Conservation (phyloP, 2,113 vertebrate species). For the Nothobranchius kuhntae region DNA sequence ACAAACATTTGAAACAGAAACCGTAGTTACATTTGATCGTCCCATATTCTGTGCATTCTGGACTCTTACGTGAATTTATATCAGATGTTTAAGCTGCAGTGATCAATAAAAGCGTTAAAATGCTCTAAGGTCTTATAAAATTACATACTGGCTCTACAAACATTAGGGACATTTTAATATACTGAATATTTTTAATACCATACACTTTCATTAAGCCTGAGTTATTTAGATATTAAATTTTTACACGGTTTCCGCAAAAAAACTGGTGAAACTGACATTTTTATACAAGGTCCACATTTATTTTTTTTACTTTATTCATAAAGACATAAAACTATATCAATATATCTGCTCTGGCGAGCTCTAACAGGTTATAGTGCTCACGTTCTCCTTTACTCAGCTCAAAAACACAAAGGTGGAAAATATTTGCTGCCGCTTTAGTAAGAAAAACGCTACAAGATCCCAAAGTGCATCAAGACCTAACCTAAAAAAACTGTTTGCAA, state of each 20-base stretch:
- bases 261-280: neutral
- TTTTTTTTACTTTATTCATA: neutral
- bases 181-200: conserved; percentile 26
- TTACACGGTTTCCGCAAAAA: conserved; percentile 20
- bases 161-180: conserved; percentile 8
- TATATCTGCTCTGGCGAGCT: conserved; percentile 2
- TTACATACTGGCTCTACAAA: conserved; percentile 26
- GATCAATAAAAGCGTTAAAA: conserved; percentile 38
- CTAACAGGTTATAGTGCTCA: conserved; percentile 19
- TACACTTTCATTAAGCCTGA: conserved; percentile 47
- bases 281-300: conserved; percentile 9
- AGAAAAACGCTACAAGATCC: conserved; percentile 24
- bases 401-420: neutral
- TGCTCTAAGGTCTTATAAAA: conserved; percentile 26
- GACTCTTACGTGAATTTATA: conserved; percentile 31
- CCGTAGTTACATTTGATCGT: conserved; percentile 20
- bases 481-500: conserved; percentile 60
- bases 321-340: conserved; percentile 11
- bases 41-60: conserved; percentile 36
- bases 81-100: conserved; percentile 31
- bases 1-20: conserved; percentile 17
- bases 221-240: conserved; percentile 31
- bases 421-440: conserved; percentile 14
- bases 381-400: conserved; percentile 5
- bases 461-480: conserved; percentile 40